Base-by-base conservation (phyloP, 2,888 invertebrate species). In the Drosophila hamatofila region DNA sequence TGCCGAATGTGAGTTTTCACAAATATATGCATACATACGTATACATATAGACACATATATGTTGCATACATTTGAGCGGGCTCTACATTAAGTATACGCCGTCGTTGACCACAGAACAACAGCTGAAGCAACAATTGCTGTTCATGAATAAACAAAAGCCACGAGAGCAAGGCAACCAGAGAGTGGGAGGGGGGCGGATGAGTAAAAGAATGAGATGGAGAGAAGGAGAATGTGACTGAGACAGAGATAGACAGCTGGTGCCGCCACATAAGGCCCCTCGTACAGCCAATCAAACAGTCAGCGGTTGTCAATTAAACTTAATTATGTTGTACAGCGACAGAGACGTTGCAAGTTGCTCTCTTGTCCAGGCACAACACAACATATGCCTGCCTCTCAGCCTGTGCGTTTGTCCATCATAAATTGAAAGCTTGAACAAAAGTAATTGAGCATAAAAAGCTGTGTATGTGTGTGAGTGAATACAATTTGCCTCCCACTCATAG, bases 261-360 rank as follows among this genome's bases (percentile, higher is more conserved):
- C 18, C 44, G 21, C 55, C 55, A 46, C 42, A 75, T 41, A 65
- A 39, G 71, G 52, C 33, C 33, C 39, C 48, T 48, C 39, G 42
- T 14, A 56, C 48, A 58, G 48, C 35, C 83, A 84, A 87, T 84
- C 82, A 84, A 84, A 87, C 78, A 87, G 83, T 84, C 89, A 88
- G 84, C 88, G 82, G 72, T 80, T 89, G 84, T 88, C 84, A 84
- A 89, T 84, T 89, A 89, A 85, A 85, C 88, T 84, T 84, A 85
- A 89, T 84, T 84, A 88, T 88, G 83, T 75, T 89, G 83, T 73
- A 72, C 83, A 84, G 60, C 57, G n/a, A n/a, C 66, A 59, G 79
- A 60, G 72, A 64, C 48, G 68, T 44, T 65, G 85, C 83, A 88
- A 88, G 72, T 83, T 80, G 89, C 48, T 49, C 48, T 58, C 52